Base-by-base conservation (phyloP, 37 sponge, comb jelly and placozoan species). In the Sycon ciliatum region DNA sequence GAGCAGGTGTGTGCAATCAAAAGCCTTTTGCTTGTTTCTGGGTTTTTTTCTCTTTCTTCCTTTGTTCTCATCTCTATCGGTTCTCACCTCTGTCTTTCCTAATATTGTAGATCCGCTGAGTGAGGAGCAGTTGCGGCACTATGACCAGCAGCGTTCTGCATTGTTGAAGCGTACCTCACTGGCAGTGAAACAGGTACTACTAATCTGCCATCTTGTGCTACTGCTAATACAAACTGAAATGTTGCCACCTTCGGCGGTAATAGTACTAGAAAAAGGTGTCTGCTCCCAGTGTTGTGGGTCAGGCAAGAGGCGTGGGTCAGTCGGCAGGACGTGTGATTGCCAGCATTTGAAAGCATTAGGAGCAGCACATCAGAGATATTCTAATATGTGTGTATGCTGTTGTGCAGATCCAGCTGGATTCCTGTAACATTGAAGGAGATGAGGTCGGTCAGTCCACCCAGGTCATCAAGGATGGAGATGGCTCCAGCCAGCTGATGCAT, bases 401-500 rank as follows among this genome's bases (percentile, higher is more conserved):
- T 42, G 49, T 13, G 13, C 49, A 42, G 9, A 18, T 9, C 13
- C 13, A 13, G 9, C 13, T 9, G 13, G 9, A 18, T 18, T 18
- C 13, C 13, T 42, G 18, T 13, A 46, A 46, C 13, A 46, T 13
- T 18, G 53, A 46, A 46, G 16, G 53, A 46, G 18, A 46, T 18
- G 18, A 46, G 53, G n/a, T n/a, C n/a, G n/a, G n/a, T n/a, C n/a
- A n/a, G n/a, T n/a, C n/a, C n/a, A n/a, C n/a, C n/a, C n/a, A n/a
- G 32, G 11, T 65, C 16, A 78, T 86, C 20, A 65, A 35, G n/a
- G 85, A 86, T 46, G 77, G 88, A 29, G 55, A 69, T 6, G 57
- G 76, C 35, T 73, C 85, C 4, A 75, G 73, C 53, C 61, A 74
- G 36, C 75, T 91, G 68, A 87, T 89, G 37, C 37, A 75, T 6